Percentiles rank a stretch among this genome's conserved stretches.
These are phyloP conservation scores for Centropus unirufus DNA, from an alignment of 2,113 vertebrate genomes.

Conservation along the genomic window DNA sequence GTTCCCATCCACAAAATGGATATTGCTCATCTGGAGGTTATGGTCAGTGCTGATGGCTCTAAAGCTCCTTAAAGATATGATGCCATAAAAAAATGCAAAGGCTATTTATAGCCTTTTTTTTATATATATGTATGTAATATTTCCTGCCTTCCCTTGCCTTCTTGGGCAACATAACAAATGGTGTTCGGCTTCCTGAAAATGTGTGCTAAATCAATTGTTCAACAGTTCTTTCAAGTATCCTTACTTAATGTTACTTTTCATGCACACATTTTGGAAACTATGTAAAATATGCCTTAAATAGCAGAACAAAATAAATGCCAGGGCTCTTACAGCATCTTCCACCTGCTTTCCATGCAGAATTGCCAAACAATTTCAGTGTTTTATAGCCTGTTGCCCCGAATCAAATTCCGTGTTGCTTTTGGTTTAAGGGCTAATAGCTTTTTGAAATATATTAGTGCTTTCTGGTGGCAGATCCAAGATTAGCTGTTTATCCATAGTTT, in stretches of 20 bases:
- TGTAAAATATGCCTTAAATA: conserved; percentile 48
- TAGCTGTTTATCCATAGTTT: conserved; percentile 51
- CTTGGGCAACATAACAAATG: not conserved
- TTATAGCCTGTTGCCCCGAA: conserved; percentile 60
- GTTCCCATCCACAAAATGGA: not conserved
- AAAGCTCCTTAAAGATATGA: not conserved
- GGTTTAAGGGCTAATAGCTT: conserved; percentile 68
- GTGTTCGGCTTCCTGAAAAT: not conserved
- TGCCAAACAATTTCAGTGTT: conserved; percentile 51
- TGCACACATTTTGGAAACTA: not conserved
- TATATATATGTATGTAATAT: conserved; percentile 7
- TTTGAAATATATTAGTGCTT: conserved; percentile 66
- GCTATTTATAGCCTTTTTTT: conserved; percentile 32
- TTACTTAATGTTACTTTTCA: conserved; percentile 15
- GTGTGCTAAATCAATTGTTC: conserved; percentile 25
- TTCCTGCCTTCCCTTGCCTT: not conserved
- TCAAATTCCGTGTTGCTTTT: conserved; percentile 65
- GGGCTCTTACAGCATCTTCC: conserved; percentile 2
- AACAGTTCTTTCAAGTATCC: not conserved
- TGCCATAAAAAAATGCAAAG: not conserved
- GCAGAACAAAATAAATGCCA: conserved; percentile 27
- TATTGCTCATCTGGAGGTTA: conserved; percentile 17
- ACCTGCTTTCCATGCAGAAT: conserved; percentile 30
- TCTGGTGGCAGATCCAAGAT: conserved; percentile 55
- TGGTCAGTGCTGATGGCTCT: not conserved